Evolutionary conservation across 2,113 vertebrate species (phyloP), one percentile per base, ranked within the genome.

Genomic region (Colossoma macropomum): DNA sequence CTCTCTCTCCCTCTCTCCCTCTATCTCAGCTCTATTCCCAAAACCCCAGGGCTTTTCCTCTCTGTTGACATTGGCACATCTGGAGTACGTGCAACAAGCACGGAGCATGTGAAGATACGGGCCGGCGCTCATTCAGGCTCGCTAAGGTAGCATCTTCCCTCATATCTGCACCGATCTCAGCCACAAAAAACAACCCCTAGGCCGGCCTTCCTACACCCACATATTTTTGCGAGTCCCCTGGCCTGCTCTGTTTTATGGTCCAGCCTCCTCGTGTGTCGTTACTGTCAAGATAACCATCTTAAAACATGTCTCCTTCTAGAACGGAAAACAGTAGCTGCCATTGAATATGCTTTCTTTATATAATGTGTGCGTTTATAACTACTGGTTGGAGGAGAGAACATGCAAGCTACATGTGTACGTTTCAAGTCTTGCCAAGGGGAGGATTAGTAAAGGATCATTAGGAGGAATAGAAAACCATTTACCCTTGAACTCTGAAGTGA

Each of bases 21-120:
- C n/a, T 77, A 41, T 52, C 34, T 65, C 32, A 78, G 76, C n/a
- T 27, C 62, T 28, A 21, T 11, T 32, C 63, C 27, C 75, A 77
- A 77, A 27, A 48, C 75, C 59, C 27, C 59, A 77, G 21, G 13
- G 54, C 21, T 56, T 56, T 56, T 23, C 25, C 59, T 62, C 59
- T 81, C 28, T 85, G 72, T 76, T 85, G 75, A 82, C 75, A 30
- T 78, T 81, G 75, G 75, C 68, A n/a, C 11, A 48, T 10, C 45
- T 38, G 52, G 25, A 80, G 19, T 34, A n/a, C 72, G 34, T 68
- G 17, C 65, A 62, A 23, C 69, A 72, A 76, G 77, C 45, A 17
- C 32, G 21, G 41, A 56, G 69, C 73, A 85, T 73, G 70, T 78
- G 59, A 79, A 81, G 71, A 81, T 77, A 66, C 50, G 48, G 59